These are phyloP conservation scores for Temnothorax nylanderi DNA, from an alignment of 1,140 invertebrate species.

Conservation along the genomic window DNA sequence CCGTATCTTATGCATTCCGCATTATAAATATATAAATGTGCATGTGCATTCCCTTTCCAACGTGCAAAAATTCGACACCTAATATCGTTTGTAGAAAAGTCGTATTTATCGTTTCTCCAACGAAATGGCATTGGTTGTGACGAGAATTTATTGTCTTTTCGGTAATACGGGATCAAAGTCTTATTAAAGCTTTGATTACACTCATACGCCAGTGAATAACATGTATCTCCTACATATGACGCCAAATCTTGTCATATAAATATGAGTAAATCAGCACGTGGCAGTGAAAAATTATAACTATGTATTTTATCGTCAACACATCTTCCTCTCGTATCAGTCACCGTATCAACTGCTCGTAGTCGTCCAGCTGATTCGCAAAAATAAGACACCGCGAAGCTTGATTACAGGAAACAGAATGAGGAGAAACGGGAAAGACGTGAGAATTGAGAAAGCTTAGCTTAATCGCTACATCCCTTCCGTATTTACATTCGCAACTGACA, in stretches of 20 bases:
- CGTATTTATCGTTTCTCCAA: slow-evolving; percentile 13
- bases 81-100: slow-evolving; percentile 14
- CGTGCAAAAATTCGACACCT: background rate
- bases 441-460: background rate
- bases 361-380: slow-evolving; percentile 31
- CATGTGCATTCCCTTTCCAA: slow-evolving; percentile 14
- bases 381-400: background rate
- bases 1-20: background rate
- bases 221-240: background rate
- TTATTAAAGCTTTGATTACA: slow-evolving; percentile 44
- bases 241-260: slow-evolving; percentile 4
- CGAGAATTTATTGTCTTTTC: slow-evolving; percentile 52
- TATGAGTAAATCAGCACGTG: slow-evolving; percentile 61
- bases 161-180: slow-evolving; percentile 15
- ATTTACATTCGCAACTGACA: slow-evolving; percentile 26
- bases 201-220: slow-evolving; percentile 44
- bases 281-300: slow-evolving; percentile 74
- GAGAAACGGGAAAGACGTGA: background rate
- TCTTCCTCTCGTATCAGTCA: slow-evolving; percentile 34
- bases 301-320: slow-evolving; percentile 44
- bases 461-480: background rate
- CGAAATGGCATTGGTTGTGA: slow-evolving; percentile 31
- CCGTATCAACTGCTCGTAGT: background rate
- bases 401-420: slow-evolving; percentile 8
- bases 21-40: slow-evolving; percentile 43